These are phyloP conservation scores for Lucilia cuprina DNA, from an alignment of 1,140 invertebrate genomes.

Conservation along the genomic window DNA sequence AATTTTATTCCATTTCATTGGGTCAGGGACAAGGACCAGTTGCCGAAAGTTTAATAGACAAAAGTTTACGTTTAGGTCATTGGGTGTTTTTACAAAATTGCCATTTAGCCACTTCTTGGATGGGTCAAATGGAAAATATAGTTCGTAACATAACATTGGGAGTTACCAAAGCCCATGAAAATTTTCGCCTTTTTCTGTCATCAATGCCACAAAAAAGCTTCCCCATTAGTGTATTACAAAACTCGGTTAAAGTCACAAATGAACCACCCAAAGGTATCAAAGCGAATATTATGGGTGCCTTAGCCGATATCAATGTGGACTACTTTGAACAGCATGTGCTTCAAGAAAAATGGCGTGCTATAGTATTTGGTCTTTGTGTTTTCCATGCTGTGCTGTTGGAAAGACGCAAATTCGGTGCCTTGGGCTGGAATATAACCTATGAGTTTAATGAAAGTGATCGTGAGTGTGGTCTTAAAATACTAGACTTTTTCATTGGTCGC, in stretches of 20 bases:
- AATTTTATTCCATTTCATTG: constrained; percentile 83
- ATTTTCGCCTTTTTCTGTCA: constrained; percentile 86
- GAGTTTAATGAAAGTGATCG: constrained; percentile 90
- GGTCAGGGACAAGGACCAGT: constrained; percentile 89
- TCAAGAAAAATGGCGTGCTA: constrained; percentile 75
- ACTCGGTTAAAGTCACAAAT: constrained; percentile 92
- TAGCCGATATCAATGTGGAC: constrained; percentile 77
- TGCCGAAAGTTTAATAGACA: constrained; percentile 82
- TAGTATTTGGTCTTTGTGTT: constrained; percentile 79
- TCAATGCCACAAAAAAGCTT: constrained; percentile 87
- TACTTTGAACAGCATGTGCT: constrained; percentile 82
- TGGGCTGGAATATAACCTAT: constrained; percentile 91
- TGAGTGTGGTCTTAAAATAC: constrained; percentile 84
- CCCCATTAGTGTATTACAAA: constrained; percentile 88
- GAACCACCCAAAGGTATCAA: constrained; percentile 89
- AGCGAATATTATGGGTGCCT: constrained; percentile 80
- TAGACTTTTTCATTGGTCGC: constrained; percentile 80
- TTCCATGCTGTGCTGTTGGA: constrained; percentile 90
- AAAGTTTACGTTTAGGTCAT: constrained; percentile 72
- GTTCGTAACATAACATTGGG: constrained; percentile 74
- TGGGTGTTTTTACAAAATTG: constrained; percentile 93
- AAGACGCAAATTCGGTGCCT: constrained; percentile 87
- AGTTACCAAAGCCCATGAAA: constrained; percentile 68
- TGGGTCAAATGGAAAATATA: constrained; percentile 77
- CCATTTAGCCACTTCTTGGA: constrained; percentile 91